Percentiles rank a stretch among this genome's conserved stretches.
Evolutionary conservation across 2,113 vertebrate genomes (phyloP).

Genomic region (Talpa occidentalis): DNA sequence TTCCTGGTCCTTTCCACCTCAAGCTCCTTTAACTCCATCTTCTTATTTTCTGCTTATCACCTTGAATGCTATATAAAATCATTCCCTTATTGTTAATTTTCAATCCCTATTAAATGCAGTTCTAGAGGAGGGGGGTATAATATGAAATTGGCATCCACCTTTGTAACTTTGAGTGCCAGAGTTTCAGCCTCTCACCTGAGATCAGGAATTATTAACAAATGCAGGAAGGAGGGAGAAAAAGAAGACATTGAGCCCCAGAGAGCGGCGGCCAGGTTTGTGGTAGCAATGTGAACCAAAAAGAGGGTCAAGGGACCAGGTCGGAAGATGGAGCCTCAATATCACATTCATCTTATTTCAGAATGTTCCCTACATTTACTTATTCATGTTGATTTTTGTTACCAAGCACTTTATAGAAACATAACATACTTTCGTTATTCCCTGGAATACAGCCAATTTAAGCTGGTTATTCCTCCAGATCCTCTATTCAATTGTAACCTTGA

Average conservation of each 20-base stretch:
- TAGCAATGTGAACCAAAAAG: not conserved
- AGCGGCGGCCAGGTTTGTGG: not conserved
- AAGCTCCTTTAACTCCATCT: not conserved
- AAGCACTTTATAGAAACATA: constrained; percentile 19
- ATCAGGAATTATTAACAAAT: not conserved
- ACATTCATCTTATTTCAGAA: constrained; percentile 33
- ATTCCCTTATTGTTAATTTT: constrained; percentile 7
- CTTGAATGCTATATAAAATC: not conserved
- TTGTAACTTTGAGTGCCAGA: not conserved
- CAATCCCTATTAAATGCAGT: not conserved
- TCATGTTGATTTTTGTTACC: not conserved
- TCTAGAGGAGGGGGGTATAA: not conserved
- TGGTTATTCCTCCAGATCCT: not conserved
- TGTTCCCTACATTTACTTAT: constrained; percentile 27
- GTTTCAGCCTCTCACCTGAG: constrained; percentile 22
- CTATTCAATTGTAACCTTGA: not conserved
- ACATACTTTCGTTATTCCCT: not conserved
- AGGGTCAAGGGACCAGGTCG: not conserved
- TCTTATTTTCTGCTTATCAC: not conserved
- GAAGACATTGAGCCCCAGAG: not conserved
- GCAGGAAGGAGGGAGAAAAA: not conserved
- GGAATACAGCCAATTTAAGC: constrained; percentile 5
- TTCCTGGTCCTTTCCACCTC: not conserved
- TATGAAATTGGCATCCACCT: not conserved
- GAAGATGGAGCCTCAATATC: not conserved